phyloP scores from a whole-genome alignment of 2,797 vertebrate genomes.

The Tapera naevia region DNA sequence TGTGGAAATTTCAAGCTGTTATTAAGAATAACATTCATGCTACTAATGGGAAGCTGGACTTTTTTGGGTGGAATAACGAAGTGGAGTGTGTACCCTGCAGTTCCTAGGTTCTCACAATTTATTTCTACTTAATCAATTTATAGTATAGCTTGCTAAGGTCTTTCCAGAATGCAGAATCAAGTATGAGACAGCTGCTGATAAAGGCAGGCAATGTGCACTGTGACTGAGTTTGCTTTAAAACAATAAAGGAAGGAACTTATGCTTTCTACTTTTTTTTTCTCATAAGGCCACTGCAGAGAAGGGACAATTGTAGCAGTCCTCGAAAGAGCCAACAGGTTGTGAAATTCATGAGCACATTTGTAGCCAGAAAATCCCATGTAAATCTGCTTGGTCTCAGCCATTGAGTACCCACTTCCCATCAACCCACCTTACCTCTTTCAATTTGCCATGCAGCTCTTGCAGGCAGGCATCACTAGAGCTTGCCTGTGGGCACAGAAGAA shows the following conservation, averaged over 20 bases:
- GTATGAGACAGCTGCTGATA: not conserved
- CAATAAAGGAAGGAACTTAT: not conserved
- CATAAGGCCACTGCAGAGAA: not conserved
- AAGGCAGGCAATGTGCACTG: not conserved
- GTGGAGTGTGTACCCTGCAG: not conserved
- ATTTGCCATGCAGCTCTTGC: not conserved
- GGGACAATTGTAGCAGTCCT: not conserved
- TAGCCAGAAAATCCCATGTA: not conserved
- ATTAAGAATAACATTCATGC: not conserved
- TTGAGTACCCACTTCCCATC: not conserved
- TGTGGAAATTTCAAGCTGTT: not conserved
- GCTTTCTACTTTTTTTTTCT: not conserved
- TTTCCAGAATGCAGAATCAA: not conserved
- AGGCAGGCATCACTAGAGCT: not conserved
- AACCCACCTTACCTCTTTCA: not conserved
- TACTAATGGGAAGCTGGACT: not conserved
- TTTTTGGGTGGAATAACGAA: not conserved
- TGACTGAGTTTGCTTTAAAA: not conserved
- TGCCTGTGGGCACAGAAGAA: not conserved
- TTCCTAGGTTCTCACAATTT: not conserved
- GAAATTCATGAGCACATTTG: not conserved
- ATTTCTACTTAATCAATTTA: not conserved
- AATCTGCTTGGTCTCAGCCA: not conserved
- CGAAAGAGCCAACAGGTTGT: not conserved
- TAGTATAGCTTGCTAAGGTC: not conserved